phyloP scores from a whole-genome alignment of 1,140 invertebrate genomes.

The Ceratina australensis region DNA sequence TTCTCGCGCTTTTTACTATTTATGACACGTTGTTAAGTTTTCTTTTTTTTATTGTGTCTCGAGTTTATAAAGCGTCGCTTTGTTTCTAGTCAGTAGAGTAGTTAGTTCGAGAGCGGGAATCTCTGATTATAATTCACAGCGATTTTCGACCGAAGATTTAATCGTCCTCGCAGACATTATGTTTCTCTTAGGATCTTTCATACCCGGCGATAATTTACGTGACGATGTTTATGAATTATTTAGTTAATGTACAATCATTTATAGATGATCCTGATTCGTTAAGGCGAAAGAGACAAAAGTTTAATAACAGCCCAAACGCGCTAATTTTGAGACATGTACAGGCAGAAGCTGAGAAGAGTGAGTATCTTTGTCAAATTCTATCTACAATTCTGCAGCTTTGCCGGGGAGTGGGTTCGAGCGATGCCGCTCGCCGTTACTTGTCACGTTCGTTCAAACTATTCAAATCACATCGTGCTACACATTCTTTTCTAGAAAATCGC shows the following conservation, averaged over 20 bases:
- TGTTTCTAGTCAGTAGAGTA: slow-evolving; percentile 33
- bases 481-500: slow-evolving; percentile 13
- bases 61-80: slow-evolving; percentile 37
- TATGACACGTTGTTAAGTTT: slow-evolving; percentile 56
- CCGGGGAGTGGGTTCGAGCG: slow-evolving; percentile 48
- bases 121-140: neutral
- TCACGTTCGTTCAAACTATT: neutral
- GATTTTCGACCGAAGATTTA: slow-evolving; percentile 11
- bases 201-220: slow-evolving; percentile 32
- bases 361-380: slow-evolving; percentile 74
- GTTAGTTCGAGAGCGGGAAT: slow-evolving; percentile 21
- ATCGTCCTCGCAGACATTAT: neutral
- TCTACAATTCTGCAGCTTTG: slow-evolving; percentile 57
- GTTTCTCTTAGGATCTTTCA: slow-evolving; percentile 19
- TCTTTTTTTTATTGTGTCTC: slow-evolving; percentile 40
- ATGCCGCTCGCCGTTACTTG: neutral
- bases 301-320: slow-evolving; percentile 79
- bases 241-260: slow-evolving; percentile 59
- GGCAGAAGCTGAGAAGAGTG: slow-evolving; percentile 81
- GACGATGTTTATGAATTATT: slow-evolving; percentile 32
- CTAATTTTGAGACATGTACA: slow-evolving; percentile 80
- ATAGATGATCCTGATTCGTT: slow-evolving; percentile 66
- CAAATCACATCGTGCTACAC: slow-evolving; percentile 25
- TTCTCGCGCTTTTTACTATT: slow-evolving; percentile 50
- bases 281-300: slow-evolving; percentile 78